These are phyloP conservation scores for Astatotilapia flaviijosephi DNA, from an alignment of 2,113 vertebrate species.

Conservation along the genomic window DNA sequence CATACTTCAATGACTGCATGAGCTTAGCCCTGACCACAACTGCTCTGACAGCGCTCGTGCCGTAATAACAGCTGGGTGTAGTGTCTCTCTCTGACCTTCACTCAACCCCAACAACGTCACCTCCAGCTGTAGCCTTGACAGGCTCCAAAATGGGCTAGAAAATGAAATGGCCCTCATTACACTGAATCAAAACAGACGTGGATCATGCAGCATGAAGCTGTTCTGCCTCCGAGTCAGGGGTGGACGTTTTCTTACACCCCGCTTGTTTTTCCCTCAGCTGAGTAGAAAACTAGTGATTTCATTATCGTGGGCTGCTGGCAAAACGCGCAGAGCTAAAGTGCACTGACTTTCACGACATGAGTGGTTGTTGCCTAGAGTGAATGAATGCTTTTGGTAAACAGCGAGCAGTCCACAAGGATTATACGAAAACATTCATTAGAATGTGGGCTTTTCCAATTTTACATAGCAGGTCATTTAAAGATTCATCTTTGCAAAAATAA, in stretches of 20 bases:
- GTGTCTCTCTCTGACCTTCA: background rate
- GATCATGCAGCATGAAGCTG: background rate
- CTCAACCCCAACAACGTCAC: background rate
- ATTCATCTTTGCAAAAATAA: background rate
- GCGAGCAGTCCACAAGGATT: background rate
- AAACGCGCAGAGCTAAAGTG: background rate
- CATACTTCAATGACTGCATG: background rate
- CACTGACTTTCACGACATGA: background rate
- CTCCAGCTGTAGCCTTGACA: background rate
- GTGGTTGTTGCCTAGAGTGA: background rate
- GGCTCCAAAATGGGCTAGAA: background rate
- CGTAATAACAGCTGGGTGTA: background rate
- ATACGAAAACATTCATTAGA: background rate
- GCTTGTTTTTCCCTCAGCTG: background rate
- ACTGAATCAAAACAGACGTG: background rate
- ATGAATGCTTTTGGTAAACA: background rate
- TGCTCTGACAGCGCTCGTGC: background rate
- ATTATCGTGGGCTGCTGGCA: constrained; percentile 22
- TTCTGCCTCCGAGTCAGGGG: background rate
- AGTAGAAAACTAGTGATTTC: constrained; percentile 15
- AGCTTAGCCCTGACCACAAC: background rate
- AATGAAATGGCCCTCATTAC: background rate
- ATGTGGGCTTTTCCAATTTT: background rate
- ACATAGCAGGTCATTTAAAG: background rate
- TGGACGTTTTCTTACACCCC: background rate